Conservation (phyloP, 2,797 vertebrate species). For the Agapornis canus region DNA sequence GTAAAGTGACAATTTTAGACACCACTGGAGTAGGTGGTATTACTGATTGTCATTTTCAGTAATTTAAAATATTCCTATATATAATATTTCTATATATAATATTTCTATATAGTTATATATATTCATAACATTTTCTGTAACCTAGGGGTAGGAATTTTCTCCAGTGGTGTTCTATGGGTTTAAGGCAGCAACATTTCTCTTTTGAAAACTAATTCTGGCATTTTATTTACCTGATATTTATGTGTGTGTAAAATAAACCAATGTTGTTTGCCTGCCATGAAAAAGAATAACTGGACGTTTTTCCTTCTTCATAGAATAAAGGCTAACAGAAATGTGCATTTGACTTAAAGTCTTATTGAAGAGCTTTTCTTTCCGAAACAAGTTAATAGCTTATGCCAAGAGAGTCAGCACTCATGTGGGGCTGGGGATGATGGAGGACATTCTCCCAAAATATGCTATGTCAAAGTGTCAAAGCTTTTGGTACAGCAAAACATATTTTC, state of each 20-base stretch:
- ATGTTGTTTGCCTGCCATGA: not conserved
- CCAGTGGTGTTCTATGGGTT: not conserved
- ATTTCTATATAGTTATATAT: not conserved
- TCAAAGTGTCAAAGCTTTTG: not conserved
- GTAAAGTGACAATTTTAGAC: not conserved
- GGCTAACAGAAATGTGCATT: not conserved
- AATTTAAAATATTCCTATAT: not conserved
- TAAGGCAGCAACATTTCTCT: not conserved
- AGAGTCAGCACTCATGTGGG: fast-evolving
- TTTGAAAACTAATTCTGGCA: not conserved
- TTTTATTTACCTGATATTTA: not conserved
- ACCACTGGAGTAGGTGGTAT: not conserved
- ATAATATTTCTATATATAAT: not conserved
- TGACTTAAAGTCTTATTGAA: not conserved
- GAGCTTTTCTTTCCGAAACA: not conserved
- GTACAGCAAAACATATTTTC: not conserved
- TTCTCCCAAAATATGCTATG: not conserved
- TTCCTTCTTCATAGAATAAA: not conserved
- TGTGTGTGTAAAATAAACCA: not conserved
- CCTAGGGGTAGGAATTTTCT: not conserved
- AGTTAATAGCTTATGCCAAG: not conserved
- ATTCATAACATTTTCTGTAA: not conserved
- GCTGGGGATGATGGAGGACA: not conserved
- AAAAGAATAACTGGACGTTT: not conserved
- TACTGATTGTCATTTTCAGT: not conserved